Evolutionary conservation across 2,797 vertebrate species (phyloP).

Genomic region (Muraenolepis orangiensis): DNA sequence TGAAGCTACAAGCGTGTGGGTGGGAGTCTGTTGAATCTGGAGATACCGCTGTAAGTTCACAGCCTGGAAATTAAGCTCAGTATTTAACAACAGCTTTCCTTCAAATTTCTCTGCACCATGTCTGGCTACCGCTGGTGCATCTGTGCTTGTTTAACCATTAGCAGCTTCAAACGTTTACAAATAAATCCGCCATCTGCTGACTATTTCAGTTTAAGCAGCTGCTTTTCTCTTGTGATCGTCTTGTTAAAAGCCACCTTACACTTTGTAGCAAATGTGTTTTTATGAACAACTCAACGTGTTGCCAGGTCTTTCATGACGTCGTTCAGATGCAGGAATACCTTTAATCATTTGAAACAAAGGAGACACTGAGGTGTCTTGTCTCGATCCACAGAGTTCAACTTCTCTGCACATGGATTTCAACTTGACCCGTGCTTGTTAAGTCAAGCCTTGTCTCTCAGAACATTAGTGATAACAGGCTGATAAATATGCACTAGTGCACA

Average conservation of each 20-base stretch:
- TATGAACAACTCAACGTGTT: background rate
- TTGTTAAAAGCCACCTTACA: background rate
- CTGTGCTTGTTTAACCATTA: slow-evolving; percentile 36
- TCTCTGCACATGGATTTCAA: background rate
- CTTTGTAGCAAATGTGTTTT: background rate
- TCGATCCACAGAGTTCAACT: too few relatives aligned
- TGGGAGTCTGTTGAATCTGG: slow-evolving; percentile 21
- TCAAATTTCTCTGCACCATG: background rate
- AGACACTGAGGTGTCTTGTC: too few relatives aligned
- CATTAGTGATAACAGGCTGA: background rate
- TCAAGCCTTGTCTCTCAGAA: background rate
- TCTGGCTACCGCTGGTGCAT: slow-evolving; percentile 28
- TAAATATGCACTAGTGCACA: background rate
- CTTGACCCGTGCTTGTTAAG: background rate
- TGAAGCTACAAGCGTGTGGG: slow-evolving; percentile 24
- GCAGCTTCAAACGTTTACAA: slow-evolving; percentile 32
- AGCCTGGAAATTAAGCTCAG: slow-evolving; percentile 6
- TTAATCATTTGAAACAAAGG: slow-evolving; percentile 9
- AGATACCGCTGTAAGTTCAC: slow-evolving; percentile 28
- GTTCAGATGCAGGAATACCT: background rate
- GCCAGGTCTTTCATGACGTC: background rate
- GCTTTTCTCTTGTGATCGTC: background rate
- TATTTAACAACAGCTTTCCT: slow-evolving; percentile 24
- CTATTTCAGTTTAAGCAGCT: slow-evolving; percentile 22
- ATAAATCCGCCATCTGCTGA: slow-evolving; percentile 46